These are phyloP conservation scores for Tricholauxania praeusta DNA, from an alignment of 2,888 invertebrate genomes.

Conservation along the genomic window DNA sequence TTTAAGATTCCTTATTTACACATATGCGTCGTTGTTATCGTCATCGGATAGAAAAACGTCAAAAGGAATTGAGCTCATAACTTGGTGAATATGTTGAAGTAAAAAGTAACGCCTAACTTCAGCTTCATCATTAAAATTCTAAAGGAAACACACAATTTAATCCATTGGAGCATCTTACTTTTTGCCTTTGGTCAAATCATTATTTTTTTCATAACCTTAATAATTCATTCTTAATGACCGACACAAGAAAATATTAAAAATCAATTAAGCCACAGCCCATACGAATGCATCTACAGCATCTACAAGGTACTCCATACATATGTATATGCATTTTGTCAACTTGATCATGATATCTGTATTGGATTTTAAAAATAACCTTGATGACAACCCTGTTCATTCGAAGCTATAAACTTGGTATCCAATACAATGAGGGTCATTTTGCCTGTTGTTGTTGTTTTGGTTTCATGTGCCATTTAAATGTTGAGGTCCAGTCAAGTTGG, in stretches of 20 bases:
- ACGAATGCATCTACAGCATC: background rate
- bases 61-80: background rate
- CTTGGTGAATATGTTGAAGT: background rate
- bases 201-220: slow-evolving; percentile 58
- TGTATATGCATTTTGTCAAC: slow-evolving; percentile 40
- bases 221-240: slow-evolving; percentile 52
- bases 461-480: slow-evolving; percentile 28
- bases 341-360: slow-evolving; percentile 38
- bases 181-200: slow-evolving; percentile 46
- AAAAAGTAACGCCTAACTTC: background rate
- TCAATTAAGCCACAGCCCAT: slow-evolving; percentile 48
- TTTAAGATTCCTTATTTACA: background rate
- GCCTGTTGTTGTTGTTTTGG: background rate
- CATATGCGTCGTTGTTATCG: background rate
- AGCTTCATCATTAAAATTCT: background rate
- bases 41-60: background rate
- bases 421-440: background rate
- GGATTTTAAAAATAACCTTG: slow-evolving; percentile 37
- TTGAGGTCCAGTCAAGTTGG: background rate
- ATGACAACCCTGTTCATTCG: slow-evolving; percentile 36
- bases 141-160: background rate
- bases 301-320: background rate
- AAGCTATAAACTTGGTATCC: slow-evolving; percentile 24
- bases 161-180: background rate
- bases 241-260: slow-evolving; percentile 49